Base-by-base conservation (phyloP, 2,113 vertebrate genomes). In the Merops nubicus region DNA sequence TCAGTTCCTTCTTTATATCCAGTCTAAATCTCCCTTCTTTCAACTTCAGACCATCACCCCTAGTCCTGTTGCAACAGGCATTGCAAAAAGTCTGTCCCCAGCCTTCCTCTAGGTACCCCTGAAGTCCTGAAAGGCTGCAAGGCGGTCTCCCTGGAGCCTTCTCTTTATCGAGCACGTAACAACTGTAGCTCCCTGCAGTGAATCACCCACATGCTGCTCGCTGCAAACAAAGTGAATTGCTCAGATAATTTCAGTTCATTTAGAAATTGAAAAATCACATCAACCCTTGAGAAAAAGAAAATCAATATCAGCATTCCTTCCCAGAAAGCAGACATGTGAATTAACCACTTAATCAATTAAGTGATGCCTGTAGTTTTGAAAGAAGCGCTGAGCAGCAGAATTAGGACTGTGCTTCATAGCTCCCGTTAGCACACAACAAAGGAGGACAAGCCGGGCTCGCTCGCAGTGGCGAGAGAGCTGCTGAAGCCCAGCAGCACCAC, bases 151-250 rank as follows among this genome's bases (percentile, higher is more conserved):
- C 50, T 51, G 25, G 25, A 51, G 25, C 50, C 23, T 51, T 51
- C 50, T 51, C 50, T 62, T 57, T 21, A 33, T 1, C 0, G 0
- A 50, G 63, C 77, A 4, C 1, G n/a, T n/a, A n/a, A 0, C 4
- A 34, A 25, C n/a, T 0, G 8, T 4, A 31, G 69, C 50, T 78
- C 73, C 60, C 77, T 1, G 25, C 0, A 0, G 33, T 3, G 40
- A 48, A 6, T 34, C 26, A 3, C 4, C 43, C n/a, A 12, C 59
- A 33, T 0, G 0, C 50, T 34, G 77, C 60, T 84, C 8, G 1
- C 77, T 25, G 53, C 36, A 38, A 67, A 54, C 74, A 68, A 48
- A 65, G n/a, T 51, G 8, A 2, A 31, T 0, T 9, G 47, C 74
- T 87, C 2, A 4, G 34, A 50, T 13, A 17, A 91, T 47, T 83